Evolutionary conservation across 2,888 invertebrate genomes (phyloP), one percentile per base, ranked within the genome.

Genomic region (Apamea anceps): DNA sequence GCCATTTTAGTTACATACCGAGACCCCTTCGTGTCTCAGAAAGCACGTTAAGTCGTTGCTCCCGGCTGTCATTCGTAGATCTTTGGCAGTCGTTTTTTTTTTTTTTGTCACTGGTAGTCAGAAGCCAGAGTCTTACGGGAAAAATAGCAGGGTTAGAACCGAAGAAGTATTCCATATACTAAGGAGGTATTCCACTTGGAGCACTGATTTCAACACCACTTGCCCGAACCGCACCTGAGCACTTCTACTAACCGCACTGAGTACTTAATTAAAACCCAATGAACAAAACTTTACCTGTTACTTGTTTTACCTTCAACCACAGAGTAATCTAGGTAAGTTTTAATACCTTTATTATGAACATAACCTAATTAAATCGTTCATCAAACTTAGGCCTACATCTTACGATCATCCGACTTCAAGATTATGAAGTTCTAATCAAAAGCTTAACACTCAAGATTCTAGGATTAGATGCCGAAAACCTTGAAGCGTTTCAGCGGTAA

Each of bases 381-480:
- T 66, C 15, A 67, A 42, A 66, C 45, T 18, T 73, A 32, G 42
- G 21, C 51, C 54, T 54, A 51, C n/a, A 28, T 65, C 25, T 76
- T 63, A 65, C 45, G 32, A 51, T 68, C 15, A 73, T 67, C 15
- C 15, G n/a, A 45, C 45, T 65, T 65, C 21, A 5, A 82, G 72
- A 60, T 82, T 65, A 70, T 70, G 18, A 74, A 68, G 57, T 32
- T 60, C 32, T 70, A 51, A 78, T 80, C 15, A 66, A 67, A 37
- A 48, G 21, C 68, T 72, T 72, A 67, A 65, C 62, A 57, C 57
- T 54, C n/a, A 28, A 65, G n/a, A 71, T 70, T 66, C 28, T 37
- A n/a, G 48, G 63, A 79, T 82, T 75, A 79, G 32, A 13, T 60
- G 71, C 32, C 48, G 57, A 75, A 57, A 75, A 57, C 62, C 74